These are phyloP conservation scores for Atta cephalotes DNA, from an alignment of 1,140 invertebrate species.

Conservation along the genomic window DNA sequence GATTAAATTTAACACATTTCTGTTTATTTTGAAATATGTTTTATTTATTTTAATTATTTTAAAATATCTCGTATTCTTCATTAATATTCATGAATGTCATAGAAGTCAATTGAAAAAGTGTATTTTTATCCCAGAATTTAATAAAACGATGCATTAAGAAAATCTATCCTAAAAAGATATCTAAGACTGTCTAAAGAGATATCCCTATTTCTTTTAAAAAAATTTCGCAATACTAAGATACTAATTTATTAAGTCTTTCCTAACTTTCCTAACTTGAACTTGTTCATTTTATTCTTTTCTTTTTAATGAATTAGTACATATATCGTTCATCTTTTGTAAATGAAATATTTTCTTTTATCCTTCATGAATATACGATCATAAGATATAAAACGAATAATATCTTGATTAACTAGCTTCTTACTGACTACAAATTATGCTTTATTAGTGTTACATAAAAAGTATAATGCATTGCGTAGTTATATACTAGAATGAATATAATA, in stretches of 20 bases:
- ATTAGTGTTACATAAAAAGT: slow-evolving; percentile 14
- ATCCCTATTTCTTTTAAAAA: neutral
- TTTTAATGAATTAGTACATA: neutral
- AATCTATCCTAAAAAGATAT: neutral
- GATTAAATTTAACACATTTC: no score
- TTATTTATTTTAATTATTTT: no score
- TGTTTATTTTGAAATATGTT: no score
- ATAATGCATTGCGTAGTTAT: neutral
- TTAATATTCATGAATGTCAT: neutral
- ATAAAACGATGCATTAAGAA: neutral
- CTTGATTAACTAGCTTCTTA: neutral
- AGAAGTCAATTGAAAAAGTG: neutral
- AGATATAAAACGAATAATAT: neutral
- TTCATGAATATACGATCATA: neutral
- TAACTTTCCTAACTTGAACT: neutral
- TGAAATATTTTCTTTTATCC: neutral
- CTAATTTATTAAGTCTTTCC: neutral
- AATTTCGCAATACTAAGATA: neutral
- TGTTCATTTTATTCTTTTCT: neutral
- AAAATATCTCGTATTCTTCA: neutral
- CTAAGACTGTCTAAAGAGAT: neutral
- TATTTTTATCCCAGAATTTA: neutral
- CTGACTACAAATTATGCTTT: neutral
- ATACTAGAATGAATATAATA: neutral
- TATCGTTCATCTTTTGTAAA: neutral